Base-by-base conservation (phyloP, 2,888 invertebrate genomes). In the Nomada goodeniana region DNA sequence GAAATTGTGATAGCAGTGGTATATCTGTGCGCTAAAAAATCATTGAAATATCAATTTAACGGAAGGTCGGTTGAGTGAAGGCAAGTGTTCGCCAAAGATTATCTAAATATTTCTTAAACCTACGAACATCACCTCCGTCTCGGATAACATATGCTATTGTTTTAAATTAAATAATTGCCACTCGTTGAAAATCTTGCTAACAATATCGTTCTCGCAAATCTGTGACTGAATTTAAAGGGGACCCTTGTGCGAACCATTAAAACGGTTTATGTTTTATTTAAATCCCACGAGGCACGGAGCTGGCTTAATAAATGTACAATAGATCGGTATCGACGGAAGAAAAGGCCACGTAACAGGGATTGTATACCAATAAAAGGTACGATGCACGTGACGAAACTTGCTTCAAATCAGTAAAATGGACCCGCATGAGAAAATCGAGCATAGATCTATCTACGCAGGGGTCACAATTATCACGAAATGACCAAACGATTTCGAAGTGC, bases 371-470 rank as follows among this genome's bases (percentile, higher is more conserved):
- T 86, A 84, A 81, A 85, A 71, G 53, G 80, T 71, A 61, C n/a
- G 29, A 36, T 60, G 69, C 57, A n/a, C 13, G 20, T 47, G 50
- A 57, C 59, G 50, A 65, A 57, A 67, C 64, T 76, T 60, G 59
- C 42, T 69, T 81, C 61, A 82, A 78, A 86, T 73, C 64, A 50
- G 61, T 79, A 87, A 84, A 89, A 81, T 88, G 78, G 75, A 72
- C 90, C 90, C 90, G 90, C 90, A 90, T 90, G 88, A 77, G 88
- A 86, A 87, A 86, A 81, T 53, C 53, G 52, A 53, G 59, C 20
- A 52, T 78, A 65, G 61, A 75, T 42, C 59, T 69, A 60, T 59
- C 29, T 57, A 36, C 15, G 59, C 71, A 74, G 50, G 70, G 63
- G 63, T 52, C 50, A 74, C 76, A 61, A 87, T 83, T 82, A 79